These are phyloP conservation scores for Danaus chrysippus DNA, from an alignment of 2,888 invertebrate species.

Conservation along the genomic window DNA sequence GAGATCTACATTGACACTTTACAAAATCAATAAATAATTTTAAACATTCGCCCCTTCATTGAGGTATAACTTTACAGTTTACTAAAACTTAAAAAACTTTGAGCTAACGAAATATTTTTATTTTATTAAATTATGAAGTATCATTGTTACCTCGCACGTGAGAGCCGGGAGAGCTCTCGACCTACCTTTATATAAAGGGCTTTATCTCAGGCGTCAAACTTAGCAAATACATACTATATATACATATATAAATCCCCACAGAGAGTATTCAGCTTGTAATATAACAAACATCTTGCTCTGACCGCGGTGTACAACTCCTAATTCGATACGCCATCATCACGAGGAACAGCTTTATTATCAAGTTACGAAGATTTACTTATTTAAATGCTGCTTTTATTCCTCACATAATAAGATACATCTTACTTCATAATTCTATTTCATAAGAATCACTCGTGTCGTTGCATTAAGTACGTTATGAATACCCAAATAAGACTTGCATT, in stretches of 20 bases:
- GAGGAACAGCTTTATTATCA: constrained; percentile 49
- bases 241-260: no score
- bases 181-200: constrained; percentile 6
- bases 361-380: constrained; percentile 34
- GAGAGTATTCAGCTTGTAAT: no score
- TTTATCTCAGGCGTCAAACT: no score
- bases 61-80: background rate
- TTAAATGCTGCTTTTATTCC: background rate
- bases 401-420: background rate
- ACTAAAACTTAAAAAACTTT: background rate
- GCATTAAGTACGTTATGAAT: background rate
- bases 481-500: background rate
- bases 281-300: no score
- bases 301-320: constrained; percentile 23
- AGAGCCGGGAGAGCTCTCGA: constrained; percentile 1
- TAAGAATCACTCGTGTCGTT: background rate
- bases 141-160: no score
- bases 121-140: no score
- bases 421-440: background rate
- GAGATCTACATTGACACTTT: constrained; percentile 14
- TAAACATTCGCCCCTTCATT: constrained; percentile 4
- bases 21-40: constrained; percentile 28
- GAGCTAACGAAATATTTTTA: background rate
- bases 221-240: no score
- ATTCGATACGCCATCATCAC: constrained; percentile 36